These are phyloP conservation scores for Oophaga pumilio DNA, from an alignment of 2,113 vertebrate species.

Conservation along the genomic window DNA sequence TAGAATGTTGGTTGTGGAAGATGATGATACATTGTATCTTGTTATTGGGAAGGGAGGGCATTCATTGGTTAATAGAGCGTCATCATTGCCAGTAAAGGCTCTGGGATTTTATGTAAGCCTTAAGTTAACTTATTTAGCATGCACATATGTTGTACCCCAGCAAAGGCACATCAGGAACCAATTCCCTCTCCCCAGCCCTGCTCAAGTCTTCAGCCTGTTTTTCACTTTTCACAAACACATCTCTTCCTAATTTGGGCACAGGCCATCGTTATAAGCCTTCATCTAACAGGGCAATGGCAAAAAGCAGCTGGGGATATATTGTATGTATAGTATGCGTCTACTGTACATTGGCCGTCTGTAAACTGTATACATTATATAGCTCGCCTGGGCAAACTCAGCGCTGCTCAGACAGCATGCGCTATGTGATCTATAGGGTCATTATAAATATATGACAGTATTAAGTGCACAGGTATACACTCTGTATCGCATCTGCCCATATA, in stretches of 20 bases:
- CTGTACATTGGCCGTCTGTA: conserved; percentile 41
- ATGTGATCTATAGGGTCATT: conserved; percentile 45
- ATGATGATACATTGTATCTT: conserved; percentile 6
- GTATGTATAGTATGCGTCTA: conserved; percentile 42
- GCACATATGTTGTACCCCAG: conserved; percentile 35
- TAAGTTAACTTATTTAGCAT: conserved; percentile 37
- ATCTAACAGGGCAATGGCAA: conserved; percentile 3
- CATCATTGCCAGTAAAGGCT: conserved; percentile 2
- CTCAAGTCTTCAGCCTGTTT: conserved; percentile 36
- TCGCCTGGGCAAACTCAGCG: conserved; percentile 20
- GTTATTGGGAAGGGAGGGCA: not conserved
- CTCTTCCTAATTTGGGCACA: conserved; percentile 41
- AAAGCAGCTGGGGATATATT: conserved; percentile 17
- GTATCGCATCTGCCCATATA: not conserved
- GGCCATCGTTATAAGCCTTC: conserved; percentile 18
- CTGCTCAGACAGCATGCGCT: conserved; percentile 11
- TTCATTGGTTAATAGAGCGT: not conserved
- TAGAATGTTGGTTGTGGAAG: not conserved
- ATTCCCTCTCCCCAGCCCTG: conserved; percentile 21
- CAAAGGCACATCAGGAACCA: conserved; percentile 34
- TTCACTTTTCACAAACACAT: conserved; percentile 29
- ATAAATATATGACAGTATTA: conserved; percentile 9
- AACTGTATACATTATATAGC: conserved; percentile 46
- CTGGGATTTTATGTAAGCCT: not conserved
- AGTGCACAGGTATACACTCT: not conserved